Conservation (phyloP, 1,140 invertebrate species). For the Bombus haemorrhoidalis region DNA sequence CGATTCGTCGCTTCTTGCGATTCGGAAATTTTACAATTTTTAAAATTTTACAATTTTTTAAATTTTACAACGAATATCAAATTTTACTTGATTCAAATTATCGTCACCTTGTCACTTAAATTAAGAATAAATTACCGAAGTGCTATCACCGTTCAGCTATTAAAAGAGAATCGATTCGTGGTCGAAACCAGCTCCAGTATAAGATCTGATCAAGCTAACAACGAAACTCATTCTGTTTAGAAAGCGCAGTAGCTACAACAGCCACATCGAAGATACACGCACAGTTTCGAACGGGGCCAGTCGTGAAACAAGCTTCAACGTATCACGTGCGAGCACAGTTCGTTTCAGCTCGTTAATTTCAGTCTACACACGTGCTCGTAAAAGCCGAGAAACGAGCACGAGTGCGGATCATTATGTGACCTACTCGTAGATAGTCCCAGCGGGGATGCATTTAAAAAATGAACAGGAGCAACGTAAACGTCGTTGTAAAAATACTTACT, state of each 20-base stretch:
- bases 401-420: not conserved
- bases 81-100: too few species aligned
- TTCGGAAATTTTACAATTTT: too few species aligned
- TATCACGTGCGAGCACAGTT: constrained; percentile 14
- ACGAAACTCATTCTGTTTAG: not conserved
- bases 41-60: rapidly evolving
- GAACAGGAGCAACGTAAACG: not conserved
- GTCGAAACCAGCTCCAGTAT: not conserved
- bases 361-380: not conserved
- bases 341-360: constrained; percentile 33
- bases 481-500: constrained; percentile 4
- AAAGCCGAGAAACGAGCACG: not conserved
- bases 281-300: not conserved
- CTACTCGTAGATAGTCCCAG: not conserved
- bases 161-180: not conserved
- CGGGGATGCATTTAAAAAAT: not conserved
- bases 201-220: not conserved
- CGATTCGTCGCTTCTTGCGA: too few species aligned
- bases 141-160: rapidly evolving
- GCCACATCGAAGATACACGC: too few species aligned
- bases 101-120: too few species aligned
- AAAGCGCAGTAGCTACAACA: not conserved
- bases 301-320: constrained; percentile 14
- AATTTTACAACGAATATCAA: too few species aligned
- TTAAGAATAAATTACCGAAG: too few species aligned